Evolutionary conservation across 2,888 invertebrate species (phyloP).

Genomic region (Campoplex capitator): DNA sequence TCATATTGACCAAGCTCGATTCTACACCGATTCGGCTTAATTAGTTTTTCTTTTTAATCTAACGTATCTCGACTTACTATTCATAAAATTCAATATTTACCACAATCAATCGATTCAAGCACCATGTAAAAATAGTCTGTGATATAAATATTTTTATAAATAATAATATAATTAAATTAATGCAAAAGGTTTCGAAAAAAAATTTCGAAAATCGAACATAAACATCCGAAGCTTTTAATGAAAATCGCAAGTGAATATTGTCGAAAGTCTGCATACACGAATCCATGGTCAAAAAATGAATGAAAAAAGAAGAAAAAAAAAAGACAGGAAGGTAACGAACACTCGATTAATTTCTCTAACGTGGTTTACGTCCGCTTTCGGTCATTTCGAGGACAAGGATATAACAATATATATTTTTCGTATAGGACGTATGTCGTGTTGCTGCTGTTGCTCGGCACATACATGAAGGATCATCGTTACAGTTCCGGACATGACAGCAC

Average conservation of each 20-base stretch:
- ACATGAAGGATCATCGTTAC: slow-evolving; percentile 61
- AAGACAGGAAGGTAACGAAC: slow-evolving; percentile 53
- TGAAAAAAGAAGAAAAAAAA: background rate
- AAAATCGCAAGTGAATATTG: background rate
- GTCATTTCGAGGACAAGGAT: slow-evolving; percentile 12
- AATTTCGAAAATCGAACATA: background rate
- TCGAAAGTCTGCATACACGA: background rate
- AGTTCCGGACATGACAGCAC: slow-evolving; percentile 52
- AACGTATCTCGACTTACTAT: background rate
- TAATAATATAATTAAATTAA: background rate
- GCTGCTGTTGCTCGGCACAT: slow-evolving; percentile 28
- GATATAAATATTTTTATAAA: background rate
- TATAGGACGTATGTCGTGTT: slow-evolving; percentile 44
- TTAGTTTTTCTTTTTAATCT: background rate
- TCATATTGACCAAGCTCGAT: slow-evolving; percentile 45
- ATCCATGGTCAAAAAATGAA: background rate
- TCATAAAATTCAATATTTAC: background rate
- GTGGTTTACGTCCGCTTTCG: slow-evolving; percentile 58
- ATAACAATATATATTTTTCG: slow-evolving; percentile 41
- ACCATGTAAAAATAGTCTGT: background rate
- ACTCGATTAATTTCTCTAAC: slow-evolving; percentile 61
- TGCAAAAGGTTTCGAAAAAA: background rate
- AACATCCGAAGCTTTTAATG: background rate
- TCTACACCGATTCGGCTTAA: background rate
- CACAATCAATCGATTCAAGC: background rate